Base-by-base conservation (phyloP, 2,888 invertebrate genomes). In the Trachelus troglodyta region DNA sequence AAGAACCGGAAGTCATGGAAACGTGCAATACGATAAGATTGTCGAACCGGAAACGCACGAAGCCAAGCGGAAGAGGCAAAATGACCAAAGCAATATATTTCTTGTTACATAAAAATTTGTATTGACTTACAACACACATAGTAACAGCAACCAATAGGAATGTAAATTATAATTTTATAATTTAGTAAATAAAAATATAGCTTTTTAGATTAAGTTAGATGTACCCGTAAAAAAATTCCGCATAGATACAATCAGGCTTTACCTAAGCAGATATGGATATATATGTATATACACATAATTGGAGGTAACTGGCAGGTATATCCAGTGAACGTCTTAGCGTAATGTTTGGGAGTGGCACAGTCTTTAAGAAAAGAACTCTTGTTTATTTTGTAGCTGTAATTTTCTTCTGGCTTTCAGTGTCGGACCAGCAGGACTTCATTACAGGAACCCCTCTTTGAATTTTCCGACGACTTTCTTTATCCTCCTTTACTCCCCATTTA, bases 381-480 rank as follows among this genome's bases (percentile, higher is more conserved):
- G 75, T 77, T 69, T 77, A 73, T 80, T 75, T 34, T n/a, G 23
- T n/a, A 33, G 77, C 77, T 75, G 77, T 69, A 74, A 77, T 77
- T 75, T 34, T 34, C 74, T 79, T 80, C 71, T 34, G 71, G 71
- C 34, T 71, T 34, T 71, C 71, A 71, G 33, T 23, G 31, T 78
- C 81, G 83, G 84, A 84, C 80, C 77, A 79, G 75, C 76, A 81
- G 76, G 78, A 82, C 81, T 83, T 81, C 81, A 86, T 86, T 85
- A 84, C 74, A 56, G 75, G 75, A 56, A 73, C 75, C 76, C 79
- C 79, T 80, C 81, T 76, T 79, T 77, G 79, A 82, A 78, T 79
- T 80, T 81, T 83, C 80, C 78, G 79, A 79, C 69, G 79, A 79
- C 69, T 76, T 73, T 81, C 80, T 76, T 74, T 23, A 56, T 56